Evolutionary conservation across 2,797 vertebrate species (phyloP), one percentile per base, ranked within the genome.

Genomic region (Allobates femoralis): DNA sequence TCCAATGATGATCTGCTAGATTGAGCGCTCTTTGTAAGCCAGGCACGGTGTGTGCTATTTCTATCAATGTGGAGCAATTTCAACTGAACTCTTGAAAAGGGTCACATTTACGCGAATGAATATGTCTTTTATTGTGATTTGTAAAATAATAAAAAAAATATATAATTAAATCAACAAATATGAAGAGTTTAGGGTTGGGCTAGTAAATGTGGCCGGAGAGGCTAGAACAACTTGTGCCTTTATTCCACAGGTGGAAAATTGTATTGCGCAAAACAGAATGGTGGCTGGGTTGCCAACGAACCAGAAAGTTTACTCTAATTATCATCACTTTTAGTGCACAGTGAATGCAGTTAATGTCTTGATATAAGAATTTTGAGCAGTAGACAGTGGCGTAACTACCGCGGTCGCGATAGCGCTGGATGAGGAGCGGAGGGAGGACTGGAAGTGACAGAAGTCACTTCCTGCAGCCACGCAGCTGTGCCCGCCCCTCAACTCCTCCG

Each of bases 1-100:
- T 64, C 28, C 60, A 77, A 75, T 82, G 73, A 82, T 86, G 85
- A 81, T 86, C 85, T 81, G 56, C 34, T 81, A 81, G 55, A 66
- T 64, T 75, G 41, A 81, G 55, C 66, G 78, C 56, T 32, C n/a
- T 34, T 64, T 80, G 58, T 19, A 62, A 62, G 41, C 37, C 30
- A 77, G 30, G 60, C 60, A 69, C 26, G 12, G 15, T 28, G 51
- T 73, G 16, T 34, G 30, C 34, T 53, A 26, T 60, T 58, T 83
- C 51, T 74, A 46, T 60, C 18, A 71, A 14, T 41, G 23, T 58
- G 26, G 15, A 50, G 34, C 19, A 71, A 71, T 56, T 56, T 6
- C 26, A 37, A 26, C 23, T 41, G 34, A 58, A 60, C 55, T 41
- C 60, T 79, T 79, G 21, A 60, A 41, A 41, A 62, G 56, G 34